A percentile compares a stretch with the other conserved stretches of the same genome.
phyloP scores from a whole-genome alignment of 2,113 vertebrate species.

The Chaetops frenatus region DNA sequence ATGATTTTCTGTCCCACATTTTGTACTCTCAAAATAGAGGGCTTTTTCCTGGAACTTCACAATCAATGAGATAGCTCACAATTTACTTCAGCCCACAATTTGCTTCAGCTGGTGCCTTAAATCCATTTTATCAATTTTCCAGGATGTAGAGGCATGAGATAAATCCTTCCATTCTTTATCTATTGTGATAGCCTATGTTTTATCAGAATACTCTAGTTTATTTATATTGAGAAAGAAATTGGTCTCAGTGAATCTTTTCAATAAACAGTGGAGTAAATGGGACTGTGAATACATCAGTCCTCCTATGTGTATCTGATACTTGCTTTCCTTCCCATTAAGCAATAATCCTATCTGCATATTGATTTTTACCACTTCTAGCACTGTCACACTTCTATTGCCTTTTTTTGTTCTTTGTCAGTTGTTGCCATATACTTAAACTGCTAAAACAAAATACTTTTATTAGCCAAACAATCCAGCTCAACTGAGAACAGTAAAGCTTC shows the following conservation, averaged over 20 bases:
- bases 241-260: background rate
- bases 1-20: background rate
- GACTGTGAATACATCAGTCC: background rate
- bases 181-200: fast-evolving
- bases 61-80: background rate
- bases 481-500: background rate
- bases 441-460: background rate
- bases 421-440: background rate
- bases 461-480: background rate
- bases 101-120: background rate
- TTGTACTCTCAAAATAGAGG: background rate
- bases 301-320: background rate
- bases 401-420: background rate
- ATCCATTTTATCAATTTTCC: background rate
- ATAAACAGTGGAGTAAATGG: background rate
- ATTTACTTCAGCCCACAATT: background rate
- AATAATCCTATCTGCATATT: background rate
- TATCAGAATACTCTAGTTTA: background rate
- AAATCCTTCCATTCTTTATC: background rate
- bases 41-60: background rate
- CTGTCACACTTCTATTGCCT: background rate
- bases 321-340: background rate
- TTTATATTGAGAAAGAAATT: background rate
- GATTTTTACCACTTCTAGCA: background rate
- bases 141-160: background rate